Evolutionary conservation across 92 coral and sea anemone genomes (phyloP), one percentile per base, ranked within the genome.

Genomic region (Zoanthus solanderi): DNA sequence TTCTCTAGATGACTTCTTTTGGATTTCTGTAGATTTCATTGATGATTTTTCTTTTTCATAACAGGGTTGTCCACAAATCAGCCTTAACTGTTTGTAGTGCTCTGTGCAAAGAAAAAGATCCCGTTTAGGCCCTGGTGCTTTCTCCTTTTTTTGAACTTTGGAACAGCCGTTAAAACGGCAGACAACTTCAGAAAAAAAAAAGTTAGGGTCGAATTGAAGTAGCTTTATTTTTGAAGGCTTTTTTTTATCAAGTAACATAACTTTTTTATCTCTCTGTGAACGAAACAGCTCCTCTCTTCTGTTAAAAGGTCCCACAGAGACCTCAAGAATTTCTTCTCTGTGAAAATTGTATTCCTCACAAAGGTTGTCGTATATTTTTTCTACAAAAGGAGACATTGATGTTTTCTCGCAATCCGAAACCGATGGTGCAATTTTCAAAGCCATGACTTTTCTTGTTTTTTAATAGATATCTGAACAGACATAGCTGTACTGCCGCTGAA

Each of bases 141-240:
- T 29, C 34, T 78, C 68, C 68, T 56, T 78, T 45, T 57, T 28
- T 56, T 67, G 46, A 34, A 13, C 15, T 48, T 31, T 56, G 14
- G 48, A 56, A 57, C 83, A 78, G 4, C 83, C 83, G 0, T 17
- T 65, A 18, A 9, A 78, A 23, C 83, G 69, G 68, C 83, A 78
- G 54, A 23, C 61, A 28, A 78, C 83, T 54, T 28, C 9, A 57
- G 83, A 54, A 78, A 68, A 78, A 31, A 54, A 78, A 78, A 78
- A 78, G 69, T 78, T 28, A 5, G 83, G 83, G 52, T 78, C 83
- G n/a, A 78, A 78, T 78, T 78, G 83, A 53, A 78, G 30, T 32
- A 78, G 30, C 83, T 78, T 44, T 34, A 78, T 78, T 34, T 56
- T 78, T 6, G 66, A 78, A 78, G 83, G 68, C n/a, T 57, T 37